Evolutionary conservation across 92 coral and sea anemone genomes (phyloP).

Genomic region (Galaxea fascicularis): DNA sequence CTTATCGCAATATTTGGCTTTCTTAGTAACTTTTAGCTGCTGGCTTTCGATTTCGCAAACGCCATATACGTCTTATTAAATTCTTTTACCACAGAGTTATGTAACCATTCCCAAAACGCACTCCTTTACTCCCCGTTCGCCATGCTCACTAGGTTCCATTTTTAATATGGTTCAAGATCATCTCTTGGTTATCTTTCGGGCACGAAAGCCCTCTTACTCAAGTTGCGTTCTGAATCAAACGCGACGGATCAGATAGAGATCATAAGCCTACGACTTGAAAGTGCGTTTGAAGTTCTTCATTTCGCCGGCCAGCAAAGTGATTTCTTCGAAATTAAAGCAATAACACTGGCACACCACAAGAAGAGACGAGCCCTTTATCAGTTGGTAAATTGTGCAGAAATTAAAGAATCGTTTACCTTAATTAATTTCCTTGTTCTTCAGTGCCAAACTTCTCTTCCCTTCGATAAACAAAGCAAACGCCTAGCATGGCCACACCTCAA

Average conservation of each 20-base stretch:
- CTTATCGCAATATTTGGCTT: too few relatives aligned
- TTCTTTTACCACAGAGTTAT: too few relatives aligned
- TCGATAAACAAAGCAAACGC: neutral
- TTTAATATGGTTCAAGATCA: neutral
- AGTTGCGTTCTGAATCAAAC: neutral
- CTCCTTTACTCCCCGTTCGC: neutral
- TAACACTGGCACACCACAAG: neutral
- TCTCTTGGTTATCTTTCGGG: neutral
- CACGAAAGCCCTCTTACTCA: neutral
- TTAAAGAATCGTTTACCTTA: neutral
- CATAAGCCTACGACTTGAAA: neutral
- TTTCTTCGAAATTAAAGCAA: neutral
- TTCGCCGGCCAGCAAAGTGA: neutral
- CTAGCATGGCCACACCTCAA: neutral
- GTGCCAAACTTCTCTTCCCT: neutral
- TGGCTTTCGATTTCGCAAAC: too few relatives aligned
- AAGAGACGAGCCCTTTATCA: neutral
- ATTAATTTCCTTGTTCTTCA: neutral
- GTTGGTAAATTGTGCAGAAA: neutral
- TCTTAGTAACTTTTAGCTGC: too few relatives aligned
- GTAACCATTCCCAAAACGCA: neutral
- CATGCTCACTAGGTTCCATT: neutral
- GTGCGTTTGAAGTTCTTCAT: neutral
- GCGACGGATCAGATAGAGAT: neutral
- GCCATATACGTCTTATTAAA: too few relatives aligned